These are phyloP conservation scores for Orthosia cruda DNA, from an alignment of 2,888 invertebrate genomes.

Conservation along the genomic window DNA sequence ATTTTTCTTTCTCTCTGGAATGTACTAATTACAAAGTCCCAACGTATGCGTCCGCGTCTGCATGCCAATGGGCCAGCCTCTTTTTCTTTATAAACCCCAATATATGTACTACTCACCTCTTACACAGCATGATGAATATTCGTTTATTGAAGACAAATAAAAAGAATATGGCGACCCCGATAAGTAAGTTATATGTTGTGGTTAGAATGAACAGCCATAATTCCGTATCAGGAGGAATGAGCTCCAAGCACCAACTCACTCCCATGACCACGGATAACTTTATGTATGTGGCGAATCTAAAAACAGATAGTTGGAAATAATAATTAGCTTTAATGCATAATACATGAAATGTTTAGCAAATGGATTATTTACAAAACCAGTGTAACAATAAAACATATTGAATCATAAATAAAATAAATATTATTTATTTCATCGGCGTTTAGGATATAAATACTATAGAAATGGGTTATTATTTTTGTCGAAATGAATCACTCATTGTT, in stretches of 20 bases:
- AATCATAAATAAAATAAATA: neutral
- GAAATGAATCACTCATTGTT: neutral
- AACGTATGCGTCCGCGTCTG: too few species aligned
- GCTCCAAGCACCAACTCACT: slow-evolving; percentile 74
- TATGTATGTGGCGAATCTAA: slow-evolving; percentile 72
- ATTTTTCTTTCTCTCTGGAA: neutral
- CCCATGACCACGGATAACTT: slow-evolving; percentile 76
- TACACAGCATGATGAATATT: slow-evolving; percentile 62
- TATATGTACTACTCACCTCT: slow-evolving; percentile 64
- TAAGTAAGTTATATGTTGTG: slow-evolving; percentile 68
- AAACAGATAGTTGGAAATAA: neutral
- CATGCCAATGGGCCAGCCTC: neutral
- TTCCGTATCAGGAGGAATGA: slow-evolving; percentile 22
- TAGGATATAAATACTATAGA: too few species aligned
- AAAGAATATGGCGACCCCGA: slow-evolving; percentile 75
- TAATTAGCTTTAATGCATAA: neutral
- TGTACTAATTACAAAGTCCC: neutral
- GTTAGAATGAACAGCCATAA: slow-evolving; percentile 52
- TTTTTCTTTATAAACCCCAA: too few species aligned
- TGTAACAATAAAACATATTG: neutral
- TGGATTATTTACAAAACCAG: neutral
- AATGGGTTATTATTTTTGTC: neutral
- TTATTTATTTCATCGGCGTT: neutral
- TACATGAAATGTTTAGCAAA: neutral
- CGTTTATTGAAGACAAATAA: slow-evolving; percentile 74